Evolutionary conservation across 2,888 invertebrate species (phyloP).

Genomic region (Aspidiotus rigidus): DNA sequence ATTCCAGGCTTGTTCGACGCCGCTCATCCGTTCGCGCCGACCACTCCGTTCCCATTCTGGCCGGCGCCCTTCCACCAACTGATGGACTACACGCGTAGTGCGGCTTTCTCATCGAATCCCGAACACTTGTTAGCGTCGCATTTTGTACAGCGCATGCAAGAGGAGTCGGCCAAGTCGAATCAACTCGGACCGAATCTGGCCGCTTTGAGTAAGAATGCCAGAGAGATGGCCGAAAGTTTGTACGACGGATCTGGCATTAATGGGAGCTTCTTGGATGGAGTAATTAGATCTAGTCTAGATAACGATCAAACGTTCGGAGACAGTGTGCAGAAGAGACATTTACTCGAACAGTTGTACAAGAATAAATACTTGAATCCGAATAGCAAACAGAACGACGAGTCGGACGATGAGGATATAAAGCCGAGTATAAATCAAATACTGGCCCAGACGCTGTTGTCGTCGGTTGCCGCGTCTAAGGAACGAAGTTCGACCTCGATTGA

Average conservation of each 20-base stretch:
- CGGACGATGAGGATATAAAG: conserved; percentile 14
- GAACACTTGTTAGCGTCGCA: conserved; percentile 67
- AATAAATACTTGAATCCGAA: conserved; percentile 7
- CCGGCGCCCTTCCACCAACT: conserved; percentile 24
- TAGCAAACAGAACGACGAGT: neutral
- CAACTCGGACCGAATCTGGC: conserved; percentile 35
- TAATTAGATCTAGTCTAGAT: conserved; percentile 71
- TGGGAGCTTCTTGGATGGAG: conserved; percentile 71
- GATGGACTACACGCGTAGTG: conserved; percentile 22
- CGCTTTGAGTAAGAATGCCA: conserved; percentile 44
- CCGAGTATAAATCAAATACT: conserved; percentile 26
- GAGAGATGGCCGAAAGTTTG: conserved; percentile 56
- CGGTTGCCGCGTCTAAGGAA: conserved; percentile 2
- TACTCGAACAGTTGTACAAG: conserved; percentile 25
- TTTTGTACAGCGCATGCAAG: conserved; percentile 69
- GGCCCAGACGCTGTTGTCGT: conserved; percentile 13
- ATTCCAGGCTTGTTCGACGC: conserved; percentile 54
- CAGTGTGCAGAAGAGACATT: conserved; percentile 13
- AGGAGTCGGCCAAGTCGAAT: conserved; percentile 47
- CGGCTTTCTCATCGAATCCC: conserved; percentile 53
- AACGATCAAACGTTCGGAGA: conserved; percentile 46
- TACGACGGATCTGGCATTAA: conserved; percentile 59
- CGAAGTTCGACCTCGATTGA: neutral
- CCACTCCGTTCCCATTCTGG: conserved; percentile 19
- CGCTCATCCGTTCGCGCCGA: conserved; percentile 20